Evolutionary conservation across 2,113 vertebrate genomes (phyloP).

Genomic region (Platichthys stellatus): DNA sequence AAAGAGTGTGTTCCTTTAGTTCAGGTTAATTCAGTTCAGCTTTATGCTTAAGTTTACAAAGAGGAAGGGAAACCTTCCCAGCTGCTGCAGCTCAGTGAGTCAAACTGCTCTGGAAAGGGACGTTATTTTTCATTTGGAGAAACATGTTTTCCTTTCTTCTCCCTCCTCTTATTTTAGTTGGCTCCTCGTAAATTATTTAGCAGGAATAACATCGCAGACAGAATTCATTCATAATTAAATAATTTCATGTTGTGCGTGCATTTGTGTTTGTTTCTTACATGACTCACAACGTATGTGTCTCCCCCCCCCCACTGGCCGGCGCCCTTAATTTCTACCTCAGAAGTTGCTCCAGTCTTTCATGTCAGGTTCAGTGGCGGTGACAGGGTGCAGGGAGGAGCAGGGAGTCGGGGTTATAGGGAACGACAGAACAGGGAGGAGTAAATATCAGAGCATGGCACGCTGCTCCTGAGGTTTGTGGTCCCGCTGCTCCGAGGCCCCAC

Average conservation of each 20-base stretch:
- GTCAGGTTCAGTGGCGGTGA: slow-evolving; percentile 27
- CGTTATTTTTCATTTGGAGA: slow-evolving; percentile 38
- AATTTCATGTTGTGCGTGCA: slow-evolving; percentile 40
- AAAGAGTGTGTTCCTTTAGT: not conserved
- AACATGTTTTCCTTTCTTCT: slow-evolving; percentile 40
- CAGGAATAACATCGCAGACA: slow-evolving; percentile 45
- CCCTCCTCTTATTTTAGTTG: slow-evolving; percentile 23
- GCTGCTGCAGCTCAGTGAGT: not conserved
- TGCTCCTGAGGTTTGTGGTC: slow-evolving; percentile 61
- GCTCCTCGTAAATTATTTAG: slow-evolving; percentile 65
- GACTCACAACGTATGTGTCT: slow-evolving; percentile 35
- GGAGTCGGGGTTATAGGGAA: slow-evolving; percentile 38
- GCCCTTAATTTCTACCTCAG: slow-evolving; percentile 51
- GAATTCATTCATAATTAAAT: slow-evolving; percentile 64
- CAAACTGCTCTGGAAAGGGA: not conserved
- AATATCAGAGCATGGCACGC: slow-evolving; percentile 61
- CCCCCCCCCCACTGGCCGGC: not conserved
- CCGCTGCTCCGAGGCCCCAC: slow-evolving; percentile 63
- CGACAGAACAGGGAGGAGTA: slow-evolving; percentile 61
- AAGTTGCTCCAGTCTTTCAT: slow-evolving; percentile 60
- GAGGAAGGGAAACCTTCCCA: not conserved
- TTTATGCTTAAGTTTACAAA: not conserved
- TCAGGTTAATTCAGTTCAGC: not conserved
- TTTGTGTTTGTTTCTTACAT: slow-evolving; percentile 56
- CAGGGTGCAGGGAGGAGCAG: slow-evolving; percentile 36